Percentiles rank a stretch among this genome's conserved stretches.
phyloP scores from a whole-genome alignment of 2,113 vertebrate species.

The Choloepus hoffmanni region DNA sequence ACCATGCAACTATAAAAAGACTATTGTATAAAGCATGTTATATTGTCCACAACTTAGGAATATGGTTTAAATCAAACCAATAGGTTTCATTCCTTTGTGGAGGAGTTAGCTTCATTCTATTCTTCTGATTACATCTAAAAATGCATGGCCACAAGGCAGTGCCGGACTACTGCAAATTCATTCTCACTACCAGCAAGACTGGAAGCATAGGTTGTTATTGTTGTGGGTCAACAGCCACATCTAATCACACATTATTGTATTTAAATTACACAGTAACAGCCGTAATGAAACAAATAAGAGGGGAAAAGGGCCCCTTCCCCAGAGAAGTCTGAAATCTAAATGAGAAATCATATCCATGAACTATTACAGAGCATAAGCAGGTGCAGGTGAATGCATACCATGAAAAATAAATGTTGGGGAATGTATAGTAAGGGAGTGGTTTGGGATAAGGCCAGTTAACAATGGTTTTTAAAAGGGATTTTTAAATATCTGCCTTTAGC shows the following conservation, averaged over 20 bases:
- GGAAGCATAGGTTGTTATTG: conserved; percentile 47
- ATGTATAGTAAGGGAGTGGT: background rate
- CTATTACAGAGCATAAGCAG: background rate
- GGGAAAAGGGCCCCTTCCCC: background rate
- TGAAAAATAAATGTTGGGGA: conserved; percentile 32
- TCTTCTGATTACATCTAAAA: conserved; percentile 65
- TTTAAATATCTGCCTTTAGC: conserved; percentile 30
- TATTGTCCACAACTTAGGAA: background rate
- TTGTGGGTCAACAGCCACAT: conserved; percentile 52
- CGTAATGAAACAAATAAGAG: conserved; percentile 56
- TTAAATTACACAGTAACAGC: conserved; percentile 40
- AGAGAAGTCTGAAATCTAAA: conserved; percentile 44
- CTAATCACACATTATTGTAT: conserved; percentile 60
- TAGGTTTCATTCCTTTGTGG: background rate
- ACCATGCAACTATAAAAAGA: conserved; percentile 20
- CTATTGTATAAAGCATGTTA: background rate
- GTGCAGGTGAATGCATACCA: background rate
- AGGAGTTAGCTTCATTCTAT: conserved; percentile 34
- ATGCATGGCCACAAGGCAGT: conserved; percentile 51
- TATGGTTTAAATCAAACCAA: conserved; percentile 40
- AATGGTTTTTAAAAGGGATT: conserved; percentile 20
- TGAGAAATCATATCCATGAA: conserved; percentile 18
- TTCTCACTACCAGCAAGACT: conserved; percentile 23
- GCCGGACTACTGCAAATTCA: conserved; percentile 64
- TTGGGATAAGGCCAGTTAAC: conserved; percentile 2